phyloP scores from a whole-genome alignment of 2,797 vertebrate genomes.

The Enteromius paludinosus region DNA sequence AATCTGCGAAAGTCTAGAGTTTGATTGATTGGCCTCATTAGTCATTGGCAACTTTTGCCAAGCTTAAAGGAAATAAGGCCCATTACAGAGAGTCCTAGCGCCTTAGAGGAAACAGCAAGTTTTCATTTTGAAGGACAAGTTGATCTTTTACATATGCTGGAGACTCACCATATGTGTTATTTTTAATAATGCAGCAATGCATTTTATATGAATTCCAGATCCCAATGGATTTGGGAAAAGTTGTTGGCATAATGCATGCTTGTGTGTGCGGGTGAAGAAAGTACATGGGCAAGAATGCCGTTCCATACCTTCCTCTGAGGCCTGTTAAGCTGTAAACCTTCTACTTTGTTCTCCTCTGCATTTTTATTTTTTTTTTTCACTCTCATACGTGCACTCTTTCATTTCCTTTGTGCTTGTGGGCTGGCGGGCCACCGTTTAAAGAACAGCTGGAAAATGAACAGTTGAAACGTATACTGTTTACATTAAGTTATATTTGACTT shows the following conservation, averaged over 20 bases:
- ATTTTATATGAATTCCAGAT: conserved; percentile 42
- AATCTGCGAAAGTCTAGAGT: conserved; percentile 61
- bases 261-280: neutral
- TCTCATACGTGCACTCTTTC: neutral
- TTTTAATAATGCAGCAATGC: conserved; percentile 30
- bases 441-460: conserved; percentile 54
- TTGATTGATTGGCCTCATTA: conserved; percentile 68
- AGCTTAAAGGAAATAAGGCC: conserved; percentile 41
- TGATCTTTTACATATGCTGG: conserved; percentile 25
- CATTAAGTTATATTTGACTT: conserved; percentile 61
- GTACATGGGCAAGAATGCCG: neutral
- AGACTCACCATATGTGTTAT: conserved; percentile 20
- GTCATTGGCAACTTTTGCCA: conserved; percentile 51
- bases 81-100: conserved; percentile 48
- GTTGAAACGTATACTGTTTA: conserved; percentile 58
- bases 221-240: conserved; percentile 16
- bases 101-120: conserved; percentile 38
- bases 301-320: conserved; percentile 13
- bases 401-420: conserved; percentile 45
- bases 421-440: conserved; percentile 19
- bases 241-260: conserved; percentile 19
- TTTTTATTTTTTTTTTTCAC: neutral
- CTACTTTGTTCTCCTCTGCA: conserved; percentile 1
- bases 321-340: neutral
- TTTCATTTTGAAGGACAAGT: conserved; percentile 11